phyloP scores from a whole-genome alignment of 2,797 vertebrate genomes.

The Distichodus sexfasciatus region DNA sequence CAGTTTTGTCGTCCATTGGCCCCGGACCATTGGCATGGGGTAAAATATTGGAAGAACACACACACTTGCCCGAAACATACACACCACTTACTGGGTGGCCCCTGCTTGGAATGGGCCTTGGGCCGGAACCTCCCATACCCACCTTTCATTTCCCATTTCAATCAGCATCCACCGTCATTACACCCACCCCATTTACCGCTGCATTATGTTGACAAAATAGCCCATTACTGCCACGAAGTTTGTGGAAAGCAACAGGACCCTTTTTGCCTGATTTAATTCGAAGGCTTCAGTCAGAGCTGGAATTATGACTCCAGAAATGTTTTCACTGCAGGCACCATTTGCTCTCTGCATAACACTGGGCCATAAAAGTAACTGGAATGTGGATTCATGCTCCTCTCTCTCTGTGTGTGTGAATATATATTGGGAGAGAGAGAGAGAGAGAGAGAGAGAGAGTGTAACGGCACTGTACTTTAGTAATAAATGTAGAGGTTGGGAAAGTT shows the following conservation, averaged over 20 bases:
- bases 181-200: slow-evolving; percentile 70
- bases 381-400: slow-evolving; percentile 16
- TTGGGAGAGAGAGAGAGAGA: too few relatives aligned
- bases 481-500: too few relatives aligned
- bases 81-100: slow-evolving; percentile 42
- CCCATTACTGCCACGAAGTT: slow-evolving; percentile 64
- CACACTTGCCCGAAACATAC: background rate
- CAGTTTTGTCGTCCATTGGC: slow-evolving; percentile 1
- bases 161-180: slow-evolving; percentile 70
- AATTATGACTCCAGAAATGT: slow-evolving; percentile 55
- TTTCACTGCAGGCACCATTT: slow-evolving; percentile 63
- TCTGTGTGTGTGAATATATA: background rate
- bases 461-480: too few relatives aligned
- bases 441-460: too few relatives aligned
- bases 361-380: slow-evolving; percentile 30
- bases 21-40: slow-evolving; percentile 15
- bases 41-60: slow-evolving; percentile 34
- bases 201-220: slow-evolving; percentile 75
- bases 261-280: slow-evolving; percentile 62
- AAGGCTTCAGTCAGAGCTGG: slow-evolving; percentile 53
- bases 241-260: slow-evolving; percentile 56
- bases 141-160: slow-evolving; percentile 74
- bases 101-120: slow-evolving; percentile 40
- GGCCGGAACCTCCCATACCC: slow-evolving; percentile 58
- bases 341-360: slow-evolving; percentile 42